Conservation (phyloP, 1,140 invertebrate species). For the Meloidogyne chitwoodi region DNA sequence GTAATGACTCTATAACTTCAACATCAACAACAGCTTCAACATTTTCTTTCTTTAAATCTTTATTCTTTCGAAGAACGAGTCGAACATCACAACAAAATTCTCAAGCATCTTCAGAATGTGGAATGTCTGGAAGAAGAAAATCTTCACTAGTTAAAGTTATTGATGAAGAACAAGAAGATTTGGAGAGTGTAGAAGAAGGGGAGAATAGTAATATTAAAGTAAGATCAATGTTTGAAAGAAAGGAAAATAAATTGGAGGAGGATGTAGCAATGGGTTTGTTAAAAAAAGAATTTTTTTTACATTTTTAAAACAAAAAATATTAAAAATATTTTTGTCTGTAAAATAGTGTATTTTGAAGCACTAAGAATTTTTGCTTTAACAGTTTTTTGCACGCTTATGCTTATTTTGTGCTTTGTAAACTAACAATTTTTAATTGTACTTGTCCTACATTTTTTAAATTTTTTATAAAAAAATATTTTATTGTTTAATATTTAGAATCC, state of each 20-base stretch:
- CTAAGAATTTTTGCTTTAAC: not conserved
- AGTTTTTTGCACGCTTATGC: not conserved
- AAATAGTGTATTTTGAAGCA: not conserved
- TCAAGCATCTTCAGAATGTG: not conserved
- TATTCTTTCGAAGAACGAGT: slow-evolving; percentile 5
- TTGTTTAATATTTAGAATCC: not conserved
- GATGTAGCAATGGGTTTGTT: not conserved
- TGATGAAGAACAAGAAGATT: not conserved
- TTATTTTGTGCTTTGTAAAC: not conserved
- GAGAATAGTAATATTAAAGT: not conserved
- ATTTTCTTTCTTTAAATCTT: slow-evolving; percentile 7
- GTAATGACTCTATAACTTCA: not conserved
- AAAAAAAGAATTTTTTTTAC: not conserved
- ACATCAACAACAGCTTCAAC: not conserved
- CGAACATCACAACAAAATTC: not conserved
- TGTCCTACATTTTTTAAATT: not conserved
- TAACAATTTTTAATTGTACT: not conserved
- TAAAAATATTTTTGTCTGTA: not conserved
- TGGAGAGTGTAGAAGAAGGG: not conserved
- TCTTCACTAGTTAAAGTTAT: slow-evolving; percentile 1
- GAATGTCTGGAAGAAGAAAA: not conserved
- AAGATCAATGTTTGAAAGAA: not conserved
- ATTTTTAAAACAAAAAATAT: not conserved
- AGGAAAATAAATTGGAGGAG: not conserved
- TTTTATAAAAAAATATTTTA: not conserved